Conservation (phyloP, 92 coral and sea anemone genomes). For the Parazoanthus swiftii region DNA sequence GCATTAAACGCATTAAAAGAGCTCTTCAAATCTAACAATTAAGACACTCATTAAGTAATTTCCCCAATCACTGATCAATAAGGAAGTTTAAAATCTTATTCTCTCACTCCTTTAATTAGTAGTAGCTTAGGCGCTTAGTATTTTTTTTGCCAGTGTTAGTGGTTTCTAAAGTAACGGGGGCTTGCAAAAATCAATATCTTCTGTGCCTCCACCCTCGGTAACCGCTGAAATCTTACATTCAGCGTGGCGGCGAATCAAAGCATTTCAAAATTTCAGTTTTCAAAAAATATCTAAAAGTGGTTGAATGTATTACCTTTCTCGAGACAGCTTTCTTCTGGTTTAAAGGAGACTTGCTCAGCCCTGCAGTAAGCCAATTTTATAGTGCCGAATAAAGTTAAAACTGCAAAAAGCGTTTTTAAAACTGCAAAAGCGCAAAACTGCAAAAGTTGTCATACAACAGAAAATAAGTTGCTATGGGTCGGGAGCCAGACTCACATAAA, state of each 20-base stretch:
- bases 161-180: too few species aligned
- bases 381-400: background rate
- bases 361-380: background rate
- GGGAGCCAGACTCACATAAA: constrained; percentile 9
- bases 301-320: constrained; percentile 18
- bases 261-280: too few species aligned
- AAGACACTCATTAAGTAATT: background rate
- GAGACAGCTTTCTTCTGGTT: background rate
- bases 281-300: background rate
- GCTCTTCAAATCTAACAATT: too few species aligned
- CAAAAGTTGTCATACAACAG: background rate
- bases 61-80: background rate
- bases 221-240: too few species aligned
- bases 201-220: too few species aligned
- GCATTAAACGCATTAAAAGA: background rate
- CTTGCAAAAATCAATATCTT: background rate
- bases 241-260: too few species aligned
- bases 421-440: background rate
- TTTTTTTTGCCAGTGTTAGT: too few species aligned
- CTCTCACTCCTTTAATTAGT: background rate
- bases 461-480: background rate
- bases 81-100: background rate
- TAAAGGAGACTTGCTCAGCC: constrained; percentile 5
- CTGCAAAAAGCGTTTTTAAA: too few species aligned
- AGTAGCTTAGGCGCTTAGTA: background rate